Evolutionary conservation across 2,113 vertebrate species (phyloP), one percentile per base, ranked within the genome.

Genomic region (Macroglossus sobrinus): DNA sequence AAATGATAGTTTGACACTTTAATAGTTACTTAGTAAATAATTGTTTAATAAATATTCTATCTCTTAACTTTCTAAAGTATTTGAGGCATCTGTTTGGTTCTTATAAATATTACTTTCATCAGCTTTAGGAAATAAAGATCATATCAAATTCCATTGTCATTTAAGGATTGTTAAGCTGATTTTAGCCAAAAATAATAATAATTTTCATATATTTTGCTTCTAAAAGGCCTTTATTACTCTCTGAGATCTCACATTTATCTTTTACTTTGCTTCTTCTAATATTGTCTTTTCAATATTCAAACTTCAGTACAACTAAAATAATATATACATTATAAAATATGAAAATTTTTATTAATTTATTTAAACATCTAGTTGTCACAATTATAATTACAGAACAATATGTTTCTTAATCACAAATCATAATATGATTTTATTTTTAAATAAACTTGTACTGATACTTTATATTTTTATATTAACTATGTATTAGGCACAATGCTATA

Each of bases 401-500:
- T 38, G 38, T 4, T 35, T 93, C 0, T 28, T 57, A 64, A 53
- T 75, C 14, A 50, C 35, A 72, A 69, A 53, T 7, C 6, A 13
- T 63, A 63, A 9, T 66, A 9, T 1, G 53, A 66, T 71, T 38
- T 61, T 71, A 53, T n/a, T 92, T 9, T 53, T 68, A 61, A 61
- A 55, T 63, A 55, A 74, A 74, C 35, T 38, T 81, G 5, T 68
- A 59, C 14, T 43, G 45, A 21, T 84, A 57, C 16, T 43, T 86
- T 47, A 30, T 89, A 91, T 64, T 68, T 69, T 69, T 64, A 71
- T 76, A 47, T 64, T 45, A 1, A 53, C 24, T 50, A 16, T 11
- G 1, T 47, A 50, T 33, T 68, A 50, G 0, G 0, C 26, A 30
- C 2, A 47, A 1, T 57, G 7, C 0, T 63, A 93, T 21, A 3